Base-by-base conservation (phyloP, 2,797 vertebrate genomes). In the Aulostomus chinensis region DNA sequence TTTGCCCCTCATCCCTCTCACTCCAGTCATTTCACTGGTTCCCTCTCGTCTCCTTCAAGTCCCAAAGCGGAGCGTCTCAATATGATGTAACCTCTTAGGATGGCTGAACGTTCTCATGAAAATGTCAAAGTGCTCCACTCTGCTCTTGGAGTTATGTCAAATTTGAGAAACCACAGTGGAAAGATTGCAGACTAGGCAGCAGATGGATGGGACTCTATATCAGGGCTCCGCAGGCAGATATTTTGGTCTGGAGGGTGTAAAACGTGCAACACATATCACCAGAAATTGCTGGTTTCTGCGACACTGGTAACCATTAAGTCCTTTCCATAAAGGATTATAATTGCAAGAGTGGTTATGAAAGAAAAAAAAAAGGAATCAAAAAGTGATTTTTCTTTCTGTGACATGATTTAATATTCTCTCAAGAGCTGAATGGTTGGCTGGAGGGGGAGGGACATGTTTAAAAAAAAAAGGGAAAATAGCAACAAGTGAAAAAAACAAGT, bases 401-500 rank as follows among this genome's bases (percentile, higher is more conserved):
- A 65, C 61, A 63, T 62, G 67, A 58, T 64, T 81, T 46, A 62
- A 39, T 73, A 43, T 49, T 45, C 54, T 52, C 20, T 56, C 11
- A 53, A 68, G 65, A 46, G 52, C 57, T 58, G 42, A 57, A 66
- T 41, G 64, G 53, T 57, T 52, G 64, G 76, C 56, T 56, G 49
- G 32, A 43, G 51, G 59, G 37, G 22, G 34, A 32, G 13, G 14
- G 17, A 32, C 45, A 45, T 41, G 21, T 37, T 33, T 22, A 35
- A 21, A 25, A 39, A 17, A 17, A 25, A 32, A 48, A 58, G 3
- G 38, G 36, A 63, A 71, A 75, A 71, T 68, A 72, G 71, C 68
- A 81, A 83, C 67, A 65, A 47, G 62, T 48, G 24, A 78, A 84
- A 85, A 86, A 86, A 30, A 28, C 81, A 86, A 86, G 76, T 87